Conservation (phyloP, 2,888 invertebrate species). For the Anarsia innoxiella region DNA sequence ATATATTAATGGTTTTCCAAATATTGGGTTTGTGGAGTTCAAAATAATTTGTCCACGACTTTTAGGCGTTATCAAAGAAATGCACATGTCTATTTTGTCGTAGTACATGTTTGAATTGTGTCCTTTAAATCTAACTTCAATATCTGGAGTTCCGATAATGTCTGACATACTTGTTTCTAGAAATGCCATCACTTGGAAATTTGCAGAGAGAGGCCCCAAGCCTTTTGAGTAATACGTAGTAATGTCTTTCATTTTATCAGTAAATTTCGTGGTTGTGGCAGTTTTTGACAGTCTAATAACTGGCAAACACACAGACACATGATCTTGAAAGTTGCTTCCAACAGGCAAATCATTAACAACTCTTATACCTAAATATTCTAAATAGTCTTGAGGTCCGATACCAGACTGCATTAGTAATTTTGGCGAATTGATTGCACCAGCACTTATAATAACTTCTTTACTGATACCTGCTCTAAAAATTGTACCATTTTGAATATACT, state of each 20-base stretch:
- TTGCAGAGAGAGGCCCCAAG: constrained; percentile 57
- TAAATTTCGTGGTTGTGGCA: constrained; percentile 46
- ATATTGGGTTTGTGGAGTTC: constrained; percentile 52
- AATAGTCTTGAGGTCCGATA: constrained; percentile 59
- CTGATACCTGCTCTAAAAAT: constrained; percentile 35
- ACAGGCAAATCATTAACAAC: constrained; percentile 53
- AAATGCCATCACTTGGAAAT: constrained; percentile 62
- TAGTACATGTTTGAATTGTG: constrained; percentile 69
- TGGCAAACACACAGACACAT: constrained; percentile 60
- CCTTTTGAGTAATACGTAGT: constrained; percentile 58
- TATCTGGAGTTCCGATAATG: constrained; percentile 54
- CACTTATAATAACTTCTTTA: constrained; percentile 59
- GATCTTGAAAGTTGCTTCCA: constrained; percentile 66
- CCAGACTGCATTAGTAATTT: constrained; percentile 66
- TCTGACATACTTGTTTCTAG: constrained; percentile 56
- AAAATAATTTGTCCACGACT: constrained; percentile 60
- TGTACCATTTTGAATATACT: constrained; percentile 61
- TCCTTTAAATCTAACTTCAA: constrained; percentile 61
- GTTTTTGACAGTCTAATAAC: constrained; percentile 55
- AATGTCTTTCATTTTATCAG: constrained; percentile 60
- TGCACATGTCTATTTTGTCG: constrained; percentile 57
- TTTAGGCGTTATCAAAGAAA: constrained; percentile 58
- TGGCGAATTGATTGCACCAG: constrained; percentile 62
- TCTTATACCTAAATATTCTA: constrained; percentile 57
- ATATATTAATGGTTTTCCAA: constrained; percentile 59